Evolutionary conservation across 1,140 invertebrate genomes (phyloP).

Genomic region (Drosophila micromelanica): DNA sequence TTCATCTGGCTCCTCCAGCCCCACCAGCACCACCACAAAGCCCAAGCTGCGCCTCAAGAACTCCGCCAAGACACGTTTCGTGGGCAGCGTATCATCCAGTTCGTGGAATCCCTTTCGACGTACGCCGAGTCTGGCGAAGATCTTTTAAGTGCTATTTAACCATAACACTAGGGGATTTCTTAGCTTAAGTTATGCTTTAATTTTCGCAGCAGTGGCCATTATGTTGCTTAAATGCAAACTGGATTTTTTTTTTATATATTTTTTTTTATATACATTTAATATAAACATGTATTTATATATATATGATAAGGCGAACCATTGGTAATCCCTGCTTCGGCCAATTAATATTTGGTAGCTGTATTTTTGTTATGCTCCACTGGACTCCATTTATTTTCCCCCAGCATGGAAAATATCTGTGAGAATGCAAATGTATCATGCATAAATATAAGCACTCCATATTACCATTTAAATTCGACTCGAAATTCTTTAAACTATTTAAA

Average conservation of each 20-base stretch:
- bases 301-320: constrained; percentile 2
- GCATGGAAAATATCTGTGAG: constrained; percentile 39
- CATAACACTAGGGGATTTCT: background rate
- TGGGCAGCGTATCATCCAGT: constrained; percentile 75
- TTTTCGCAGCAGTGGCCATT: constrained; percentile 48
- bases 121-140: constrained; percentile 81
- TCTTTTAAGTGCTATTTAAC: constrained; percentile 54
- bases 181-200: constrained; percentile 50
- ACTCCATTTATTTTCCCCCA: constrained; percentile 38
- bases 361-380: background rate
- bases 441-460: background rate
- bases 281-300: background rate
- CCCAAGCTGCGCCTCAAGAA: constrained; percentile 74
- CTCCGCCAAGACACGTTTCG: constrained; percentile 64
- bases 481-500: constrained; percentile 6
- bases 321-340: constrained; percentile 1
- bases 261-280: constrained; percentile 6
- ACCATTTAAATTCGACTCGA: background rate
- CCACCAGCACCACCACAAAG: constrained; percentile 75
- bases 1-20: constrained; percentile 78
- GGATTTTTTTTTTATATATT: constrained; percentile 15
- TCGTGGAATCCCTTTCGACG: constrained; percentile 84
- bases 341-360: constrained; percentile 1
- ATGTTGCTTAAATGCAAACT: constrained; percentile 36
- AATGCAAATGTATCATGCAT: constrained; percentile 24